Conservation (phyloP, 2,797 vertebrate species). For the Austrolebias charrua region DNA sequence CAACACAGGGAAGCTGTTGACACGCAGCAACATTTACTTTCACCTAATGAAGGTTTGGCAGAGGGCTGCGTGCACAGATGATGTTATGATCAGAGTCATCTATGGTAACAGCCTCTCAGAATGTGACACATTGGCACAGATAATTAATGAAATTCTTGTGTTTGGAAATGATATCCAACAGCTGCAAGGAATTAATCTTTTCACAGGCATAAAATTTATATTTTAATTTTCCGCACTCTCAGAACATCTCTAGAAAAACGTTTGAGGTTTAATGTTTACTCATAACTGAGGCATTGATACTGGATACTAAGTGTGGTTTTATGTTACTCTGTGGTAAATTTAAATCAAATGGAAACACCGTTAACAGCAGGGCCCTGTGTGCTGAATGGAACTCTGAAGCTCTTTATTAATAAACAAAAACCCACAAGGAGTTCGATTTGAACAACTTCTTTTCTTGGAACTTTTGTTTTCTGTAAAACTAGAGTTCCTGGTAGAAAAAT, state of each 20-base stretch:
- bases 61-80: slow-evolving; percentile 6
- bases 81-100: slow-evolving; percentile 16
- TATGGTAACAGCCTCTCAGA: slow-evolving; percentile 28
- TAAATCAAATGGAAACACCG: slow-evolving; percentile 58
- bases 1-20: slow-evolving; percentile 22
- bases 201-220: slow-evolving; percentile 8
- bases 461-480: slow-evolving; percentile 13
- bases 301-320: slow-evolving; percentile 1
- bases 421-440: slow-evolving; percentile 50
- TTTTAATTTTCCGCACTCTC: not conserved
- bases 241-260: not conserved
- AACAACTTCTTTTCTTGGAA: slow-evolving; percentile 45
- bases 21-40: slow-evolving; percentile 26
- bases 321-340: slow-evolving; percentile 26
- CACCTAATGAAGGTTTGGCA: slow-evolving; percentile 23
- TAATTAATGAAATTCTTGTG: slow-evolving; percentile 30
- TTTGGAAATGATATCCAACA: slow-evolving; percentile 26
- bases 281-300: slow-evolving; percentile 1
- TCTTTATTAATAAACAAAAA: slow-evolving; percentile 43
- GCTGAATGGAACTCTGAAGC: slow-evolving; percentile 39
- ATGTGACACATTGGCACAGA: slow-evolving; percentile 36
- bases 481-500: slow-evolving; percentile 22
- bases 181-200: slow-evolving; percentile 19
- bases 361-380: slow-evolving; percentile 43
- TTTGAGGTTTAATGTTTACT: not conserved